Conservation (phyloP, 2,113 vertebrate species). For the Brienomyrus brachyistius region DNA sequence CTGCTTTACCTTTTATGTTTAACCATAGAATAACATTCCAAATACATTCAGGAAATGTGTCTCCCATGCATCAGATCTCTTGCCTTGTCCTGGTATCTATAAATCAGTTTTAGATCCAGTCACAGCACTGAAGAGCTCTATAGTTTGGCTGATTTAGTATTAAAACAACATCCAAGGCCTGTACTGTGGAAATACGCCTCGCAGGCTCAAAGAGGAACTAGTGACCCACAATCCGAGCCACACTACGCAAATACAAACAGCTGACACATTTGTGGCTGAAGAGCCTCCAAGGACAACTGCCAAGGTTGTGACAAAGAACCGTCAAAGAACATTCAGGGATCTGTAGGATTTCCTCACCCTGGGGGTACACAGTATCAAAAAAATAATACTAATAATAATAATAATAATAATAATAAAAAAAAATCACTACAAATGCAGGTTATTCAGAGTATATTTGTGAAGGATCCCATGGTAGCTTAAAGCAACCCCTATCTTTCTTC, state of each 20-base stretch:
- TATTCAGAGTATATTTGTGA: not conserved
- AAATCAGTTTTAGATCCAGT: not conserved
- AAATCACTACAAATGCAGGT: slow-evolving; percentile 4
- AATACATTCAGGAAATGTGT: not conserved
- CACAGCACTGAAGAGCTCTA: not conserved
- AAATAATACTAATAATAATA: not conserved
- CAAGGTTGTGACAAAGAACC: not conserved
- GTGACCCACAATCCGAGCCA: not conserved
- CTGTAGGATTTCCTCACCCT: not conserved
- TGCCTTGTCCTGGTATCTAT: not conserved
- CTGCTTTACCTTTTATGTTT: not conserved
- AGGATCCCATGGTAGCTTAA: not conserved
- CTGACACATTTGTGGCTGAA: not conserved
- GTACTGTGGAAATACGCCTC: not conserved
- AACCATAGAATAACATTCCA: not conserved
- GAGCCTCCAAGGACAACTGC: not conserved
- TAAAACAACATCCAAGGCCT: not conserved
- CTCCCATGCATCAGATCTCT: not conserved
- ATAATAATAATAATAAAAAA: not conserved
- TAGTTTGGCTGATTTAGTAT: not conserved
- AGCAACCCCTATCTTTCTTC: not conserved
- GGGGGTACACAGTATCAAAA: not conserved
- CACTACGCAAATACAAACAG: not conserved
- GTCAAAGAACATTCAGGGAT: not conserved
- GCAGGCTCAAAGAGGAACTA: not conserved